These are phyloP conservation scores for Sesamia nonagrioides DNA, from an alignment of 1,140 invertebrate species.

Conservation along the genomic window DNA sequence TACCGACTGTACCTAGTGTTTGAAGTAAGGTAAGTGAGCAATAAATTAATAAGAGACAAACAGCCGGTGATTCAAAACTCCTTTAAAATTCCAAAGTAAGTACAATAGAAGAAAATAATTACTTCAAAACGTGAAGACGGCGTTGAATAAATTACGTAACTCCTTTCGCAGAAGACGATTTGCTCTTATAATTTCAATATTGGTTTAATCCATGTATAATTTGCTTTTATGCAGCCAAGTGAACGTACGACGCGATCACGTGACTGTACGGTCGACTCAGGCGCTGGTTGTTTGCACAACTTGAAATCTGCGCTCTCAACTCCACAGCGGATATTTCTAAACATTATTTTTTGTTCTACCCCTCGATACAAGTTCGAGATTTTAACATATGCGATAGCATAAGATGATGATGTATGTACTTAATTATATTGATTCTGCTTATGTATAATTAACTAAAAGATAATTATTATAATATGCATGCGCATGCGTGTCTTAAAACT, in stretches of 20 bases:
- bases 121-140: neutral
- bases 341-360: neutral
- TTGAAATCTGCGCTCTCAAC: neutral
- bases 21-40: neutral
- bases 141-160: neutral
- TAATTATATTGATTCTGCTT: neutral
- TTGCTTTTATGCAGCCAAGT: slow-evolving; percentile 33
- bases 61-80: too few relatives aligned
- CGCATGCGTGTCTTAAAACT: too few relatives aligned
- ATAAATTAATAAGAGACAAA: too few relatives aligned
- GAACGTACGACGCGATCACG: slow-evolving; percentile 41
- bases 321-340: slow-evolving; percentile 20
- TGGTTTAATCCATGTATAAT: slow-evolving; percentile 8
- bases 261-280: slow-evolving; percentile 24
- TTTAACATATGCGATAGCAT: neutral
- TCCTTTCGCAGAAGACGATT: neutral
- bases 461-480: neutral
- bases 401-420: neutral
- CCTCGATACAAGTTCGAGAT: neutral
- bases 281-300: slow-evolving; percentile 47
- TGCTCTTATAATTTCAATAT: neutral
- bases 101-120: too few relatives aligned
- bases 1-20: neutral
- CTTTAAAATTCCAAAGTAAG: too few relatives aligned
- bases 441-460: neutral